These are phyloP conservation scores for Tinamus major DNA, from an alignment of 2,797 vertebrate genomes.

Conservation along the genomic window DNA sequence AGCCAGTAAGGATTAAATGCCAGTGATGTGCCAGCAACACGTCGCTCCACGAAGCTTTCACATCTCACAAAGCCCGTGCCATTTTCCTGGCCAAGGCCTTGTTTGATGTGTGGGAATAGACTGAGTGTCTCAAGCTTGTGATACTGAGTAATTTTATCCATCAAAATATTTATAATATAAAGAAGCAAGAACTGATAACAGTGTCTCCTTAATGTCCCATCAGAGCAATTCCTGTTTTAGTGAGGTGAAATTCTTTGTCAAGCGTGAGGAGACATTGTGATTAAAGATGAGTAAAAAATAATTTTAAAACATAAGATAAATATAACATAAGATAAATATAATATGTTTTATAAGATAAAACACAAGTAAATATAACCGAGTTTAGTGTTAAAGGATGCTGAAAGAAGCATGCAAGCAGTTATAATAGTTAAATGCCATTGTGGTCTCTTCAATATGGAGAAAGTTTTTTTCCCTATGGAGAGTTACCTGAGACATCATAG, in stretches of 20 bases:
- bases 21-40: not conserved
- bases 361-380: too few species aligned
- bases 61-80: not conserved
- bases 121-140: not conserved
- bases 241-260: not conserved
- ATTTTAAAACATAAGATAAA: too few species aligned
- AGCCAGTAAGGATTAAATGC: not conserved
- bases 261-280: not conserved
- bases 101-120: not conserved
- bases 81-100: not conserved
- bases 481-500: not conserved
- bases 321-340: too few species aligned
- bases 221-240: not conserved
- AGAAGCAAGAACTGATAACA: not conserved
- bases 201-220: not conserved
- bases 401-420: not conserved
- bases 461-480: not conserved
- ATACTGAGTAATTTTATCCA: not conserved
- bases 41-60: not conserved
- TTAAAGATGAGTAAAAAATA: not conserved
- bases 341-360: too few species aligned
- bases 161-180: not conserved
- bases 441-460: not conserved
- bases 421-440: not conserved
- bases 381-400: not conserved